A percentile compares a stretch with the other conserved stretches of the same genome.
phyloP scores from a whole-genome alignment of 2,113 vertebrate genomes.

The Pimephales promelas region DNA sequence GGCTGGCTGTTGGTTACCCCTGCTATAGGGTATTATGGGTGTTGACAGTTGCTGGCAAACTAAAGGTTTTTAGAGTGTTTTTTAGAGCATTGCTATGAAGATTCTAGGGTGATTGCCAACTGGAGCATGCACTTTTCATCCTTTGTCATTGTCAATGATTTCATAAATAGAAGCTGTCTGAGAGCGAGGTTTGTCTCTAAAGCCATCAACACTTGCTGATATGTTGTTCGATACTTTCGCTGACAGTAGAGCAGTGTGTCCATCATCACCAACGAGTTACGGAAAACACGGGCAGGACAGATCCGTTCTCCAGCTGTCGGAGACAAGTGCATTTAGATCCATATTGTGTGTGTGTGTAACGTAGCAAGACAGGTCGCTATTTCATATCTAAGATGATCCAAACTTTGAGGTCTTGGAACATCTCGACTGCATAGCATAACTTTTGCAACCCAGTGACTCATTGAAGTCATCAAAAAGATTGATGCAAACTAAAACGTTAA shows the following conservation, averaged over 20 bases:
- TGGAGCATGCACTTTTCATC: neutral
- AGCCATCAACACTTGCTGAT: constrained; percentile 19
- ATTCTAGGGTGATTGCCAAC: neutral
- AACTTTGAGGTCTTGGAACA: neutral
- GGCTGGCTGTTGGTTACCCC: too few species aligned
- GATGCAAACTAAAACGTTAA: neutral
- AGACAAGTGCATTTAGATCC: neutral
- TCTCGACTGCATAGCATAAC: neutral
- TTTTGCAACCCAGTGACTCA: neutral
- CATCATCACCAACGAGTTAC: neutral
- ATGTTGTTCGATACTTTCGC: neutral
- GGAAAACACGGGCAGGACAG: neutral
- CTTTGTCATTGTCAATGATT: neutral
- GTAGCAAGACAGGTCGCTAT: neutral
- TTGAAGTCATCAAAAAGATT: neutral
- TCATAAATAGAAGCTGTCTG: neutral
- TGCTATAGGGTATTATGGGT: neutral
- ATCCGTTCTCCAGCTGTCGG: neutral
- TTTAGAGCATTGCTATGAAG: neutral
- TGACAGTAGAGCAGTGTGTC: neutral
- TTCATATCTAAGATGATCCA: neutral
- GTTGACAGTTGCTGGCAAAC: constrained; percentile 4
- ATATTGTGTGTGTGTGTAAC: neutral
- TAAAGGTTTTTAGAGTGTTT: neutral
- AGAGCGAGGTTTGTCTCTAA: neutral